Evolutionary conservation across 2,888 invertebrate genomes (phyloP).

Genomic region (Drosophila quasianomalipes): DNA sequence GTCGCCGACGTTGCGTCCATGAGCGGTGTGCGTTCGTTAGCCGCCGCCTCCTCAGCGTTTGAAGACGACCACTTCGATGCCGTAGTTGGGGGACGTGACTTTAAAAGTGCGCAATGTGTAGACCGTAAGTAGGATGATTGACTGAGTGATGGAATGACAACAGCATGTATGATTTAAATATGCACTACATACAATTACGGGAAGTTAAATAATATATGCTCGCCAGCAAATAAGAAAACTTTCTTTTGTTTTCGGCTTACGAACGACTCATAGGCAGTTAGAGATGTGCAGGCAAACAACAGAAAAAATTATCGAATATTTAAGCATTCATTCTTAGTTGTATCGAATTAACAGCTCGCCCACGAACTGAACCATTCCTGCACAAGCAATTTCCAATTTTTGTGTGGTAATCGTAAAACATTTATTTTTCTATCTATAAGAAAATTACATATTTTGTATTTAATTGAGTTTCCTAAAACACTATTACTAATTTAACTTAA

Average conservation of each 20-base stretch:
- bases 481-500: not conserved
- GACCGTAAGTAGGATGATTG: slow-evolving; percentile 40
- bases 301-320: slow-evolving; percentile 18
- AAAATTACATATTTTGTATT: not conserved
- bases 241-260: slow-evolving; percentile 48
- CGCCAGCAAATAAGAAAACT: slow-evolving; percentile 28
- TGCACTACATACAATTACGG: slow-evolving; percentile 52
- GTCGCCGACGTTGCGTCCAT: slow-evolving; percentile 89
- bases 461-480: not conserved
- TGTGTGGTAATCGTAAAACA: not conserved
- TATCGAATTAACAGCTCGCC: not conserved
- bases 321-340: not conserved
- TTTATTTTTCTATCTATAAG: not conserved
- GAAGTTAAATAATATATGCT: slow-evolving; percentile 19
- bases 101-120: slow-evolving; percentile 49
- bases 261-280: slow-evolving; percentile 48
- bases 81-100: slow-evolving; percentile 59
- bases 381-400: not conserved
- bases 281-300: slow-evolving; percentile 30
- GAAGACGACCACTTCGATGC: slow-evolving; percentile 62
- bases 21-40: slow-evolving; percentile 90
- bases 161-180: slow-evolving; percentile 7
- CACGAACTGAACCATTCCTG: not conserved
- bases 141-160: slow-evolving; percentile 30
- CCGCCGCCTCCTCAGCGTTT: slow-evolving; percentile 69